A percentile compares a stretch with the other conserved stretches of the same genome.
phyloP scores from a whole-genome alignment of 2,113 vertebrate genomes.

The Elephas maximus region DNA sequence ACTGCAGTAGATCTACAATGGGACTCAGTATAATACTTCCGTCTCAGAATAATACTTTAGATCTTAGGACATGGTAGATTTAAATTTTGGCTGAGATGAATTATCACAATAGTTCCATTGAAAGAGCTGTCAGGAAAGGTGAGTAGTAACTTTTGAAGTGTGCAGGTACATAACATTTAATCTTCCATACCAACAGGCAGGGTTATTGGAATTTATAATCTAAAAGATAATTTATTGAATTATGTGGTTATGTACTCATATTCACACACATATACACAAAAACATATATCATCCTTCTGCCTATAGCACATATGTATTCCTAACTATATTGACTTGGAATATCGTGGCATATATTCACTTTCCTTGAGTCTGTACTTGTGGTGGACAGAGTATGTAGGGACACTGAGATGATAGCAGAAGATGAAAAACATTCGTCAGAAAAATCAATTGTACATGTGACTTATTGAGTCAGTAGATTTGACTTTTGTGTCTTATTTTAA shows the following conservation, averaged over 20 bases:
- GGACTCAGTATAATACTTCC: background rate
- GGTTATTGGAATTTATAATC: background rate
- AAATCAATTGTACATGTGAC: background rate
- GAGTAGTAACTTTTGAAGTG: background rate
- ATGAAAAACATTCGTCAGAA: background rate
- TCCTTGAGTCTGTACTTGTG: background rate
- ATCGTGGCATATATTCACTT: background rate
- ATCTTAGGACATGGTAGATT: background rate
- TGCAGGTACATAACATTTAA: background rate
- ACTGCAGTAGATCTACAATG: background rate
- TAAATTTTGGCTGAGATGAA: background rate
- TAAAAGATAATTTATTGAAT: background rate
- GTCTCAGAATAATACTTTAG: background rate
- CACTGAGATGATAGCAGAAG: background rate
- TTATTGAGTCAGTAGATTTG: background rate
- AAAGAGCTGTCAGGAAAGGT: background rate
- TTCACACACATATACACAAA: background rate
- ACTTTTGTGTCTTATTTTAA: background rate
- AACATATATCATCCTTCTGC: background rate
- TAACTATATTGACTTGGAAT: background rate
- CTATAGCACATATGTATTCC: background rate
- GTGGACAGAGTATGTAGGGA: background rate
- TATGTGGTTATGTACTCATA: background rate
- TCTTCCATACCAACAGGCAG: background rate
- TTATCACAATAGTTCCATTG: background rate